Base-by-base conservation (phyloP, 2,888 invertebrate genomes). In the Xestia c-nigrum region DNA sequence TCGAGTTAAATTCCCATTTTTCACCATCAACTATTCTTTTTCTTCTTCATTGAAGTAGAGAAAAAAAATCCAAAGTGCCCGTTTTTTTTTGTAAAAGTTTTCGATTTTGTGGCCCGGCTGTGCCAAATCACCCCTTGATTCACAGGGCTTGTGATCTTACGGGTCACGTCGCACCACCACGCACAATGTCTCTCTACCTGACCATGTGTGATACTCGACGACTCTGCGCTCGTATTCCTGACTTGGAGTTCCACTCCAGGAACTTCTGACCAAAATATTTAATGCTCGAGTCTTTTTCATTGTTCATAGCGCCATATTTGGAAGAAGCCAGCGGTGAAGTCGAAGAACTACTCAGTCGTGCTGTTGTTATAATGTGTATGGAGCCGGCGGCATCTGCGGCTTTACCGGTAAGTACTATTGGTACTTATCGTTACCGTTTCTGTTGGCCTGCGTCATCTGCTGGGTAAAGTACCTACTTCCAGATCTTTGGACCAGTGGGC, bases 331-430 rank as follows among this genome's bases (percentile, higher is more conserved):
- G 84, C 0, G 92, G 88, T 0, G 94, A 95, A 76, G 14, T 94
- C 43, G 94, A 93, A 65, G 94, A 94, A 40, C 72, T 96, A 43
- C 79, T 96, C 14, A 84, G 90, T 46, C 94, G 95, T 0, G 94
- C 95, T 0, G 80, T 93, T 10, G 89, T 93, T n/a, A 87, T 94
- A 38, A 89, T 95, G 93, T 94, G 95, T 72, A 89, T 94, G 76
- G 95, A 95, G 69, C 94, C 95, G 0, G 94, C 94, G 0, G 94
- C 94, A 3, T 75, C 90, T 3, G 84, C 82, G 1, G 94, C 92
- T 0, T 72, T 94, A 67, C 93, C 94, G 52, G 96, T 96, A 73
- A 88, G 85, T 77, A 21, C 14, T 69, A 61, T 61, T 57, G 12
- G 2, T 12, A 12, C 57, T 57, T 14, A 14, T 24, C 2, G 57